Evolutionary conservation across 2,113 vertebrate species (phyloP).

Genomic region (Triplophysa siluroides): DNA sequence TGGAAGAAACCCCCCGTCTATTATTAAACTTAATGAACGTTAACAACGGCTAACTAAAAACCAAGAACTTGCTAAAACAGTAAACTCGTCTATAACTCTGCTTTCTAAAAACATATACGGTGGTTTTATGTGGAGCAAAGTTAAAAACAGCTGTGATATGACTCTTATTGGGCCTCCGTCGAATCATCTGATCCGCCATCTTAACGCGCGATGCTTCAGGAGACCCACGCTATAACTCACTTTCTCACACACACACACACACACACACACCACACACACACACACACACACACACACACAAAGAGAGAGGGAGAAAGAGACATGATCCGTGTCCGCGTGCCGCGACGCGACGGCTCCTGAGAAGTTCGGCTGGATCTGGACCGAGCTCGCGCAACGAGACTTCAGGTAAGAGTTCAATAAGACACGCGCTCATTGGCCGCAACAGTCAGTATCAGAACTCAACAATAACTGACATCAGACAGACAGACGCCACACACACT

Average conservation of each 20-base stretch:
- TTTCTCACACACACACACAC: background rate
- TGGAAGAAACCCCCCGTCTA: background rate
- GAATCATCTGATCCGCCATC: conserved; percentile 32
- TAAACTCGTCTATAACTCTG: background rate
- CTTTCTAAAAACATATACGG: too few species aligned
- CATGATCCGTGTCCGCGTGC: background rate
- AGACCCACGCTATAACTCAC: conserved; percentile 6
- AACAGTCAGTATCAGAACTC: conserved; percentile 74
- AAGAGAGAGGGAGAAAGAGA: background rate
- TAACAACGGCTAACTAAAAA: background rate
- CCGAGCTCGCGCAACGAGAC: conserved; percentile 24
- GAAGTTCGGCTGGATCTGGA: conserved; percentile 42
- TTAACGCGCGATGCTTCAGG: background rate
- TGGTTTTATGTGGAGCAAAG: too few species aligned
- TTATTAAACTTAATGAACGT: background rate
- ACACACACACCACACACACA: background rate
- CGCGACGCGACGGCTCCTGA: conserved; percentile 2
- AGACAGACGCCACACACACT: background rate
- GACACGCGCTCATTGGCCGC: conserved; percentile 78
- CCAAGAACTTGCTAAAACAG: background rate
- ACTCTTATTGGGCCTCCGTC: conserved; percentile 28
- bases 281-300: background rate
- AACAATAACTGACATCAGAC: conserved; percentile 63
- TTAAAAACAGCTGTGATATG: background rate
- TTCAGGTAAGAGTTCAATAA: conserved; percentile 79